These are phyloP conservation scores for Cantharis rustica DNA, from an alignment of 2,888 invertebrate genomes.

Conservation along the genomic window DNA sequence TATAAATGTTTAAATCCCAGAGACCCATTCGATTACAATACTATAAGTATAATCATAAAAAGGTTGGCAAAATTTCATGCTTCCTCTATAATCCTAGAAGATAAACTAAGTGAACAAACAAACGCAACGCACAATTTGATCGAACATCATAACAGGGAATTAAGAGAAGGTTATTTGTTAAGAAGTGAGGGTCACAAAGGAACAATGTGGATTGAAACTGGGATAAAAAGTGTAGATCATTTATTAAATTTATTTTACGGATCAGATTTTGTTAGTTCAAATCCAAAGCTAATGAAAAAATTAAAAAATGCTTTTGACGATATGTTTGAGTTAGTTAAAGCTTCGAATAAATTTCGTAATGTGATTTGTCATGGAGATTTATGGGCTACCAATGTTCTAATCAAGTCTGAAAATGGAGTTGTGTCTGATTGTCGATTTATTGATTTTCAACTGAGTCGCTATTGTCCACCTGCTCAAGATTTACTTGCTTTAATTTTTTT, in stretches of 20 bases:
- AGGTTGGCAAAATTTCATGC: conserved; percentile 51
- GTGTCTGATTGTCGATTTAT: conserved; percentile 48
- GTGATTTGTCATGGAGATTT: conserved; percentile 67
- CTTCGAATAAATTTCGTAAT: conserved; percentile 54
- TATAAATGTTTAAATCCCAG: conserved; percentile 3
- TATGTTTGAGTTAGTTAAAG: conserved; percentile 44
- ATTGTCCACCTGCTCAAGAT: conserved; percentile 70
- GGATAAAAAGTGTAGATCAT: conserved; percentile 43
- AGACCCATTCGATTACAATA: conserved; percentile 4
- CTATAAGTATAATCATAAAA: conserved; percentile 43
- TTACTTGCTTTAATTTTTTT: conserved; percentile 55
- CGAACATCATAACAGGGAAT: conserved; percentile 42
- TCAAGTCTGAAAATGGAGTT: conserved; percentile 20
- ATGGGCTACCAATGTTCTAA: conserved; percentile 63
- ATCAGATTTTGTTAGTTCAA: conserved; percentile 33
- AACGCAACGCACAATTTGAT: conserved; percentile 33
- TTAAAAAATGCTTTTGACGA: conserved; percentile 34
- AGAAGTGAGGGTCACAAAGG: conserved; percentile 40
- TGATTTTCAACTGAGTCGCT: conserved; percentile 55
- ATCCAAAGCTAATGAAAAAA: conserved; percentile 19
- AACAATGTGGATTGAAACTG: conserved; percentile 41
- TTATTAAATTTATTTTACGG: conserved; percentile 40
- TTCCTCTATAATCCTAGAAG: conserved; percentile 51
- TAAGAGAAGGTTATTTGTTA: conserved; percentile 46
- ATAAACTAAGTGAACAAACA: conserved; percentile 42